Evolutionary conservation across 2,797 vertebrate species (phyloP), one percentile per base, ranked within the genome.

Genomic region (Rhodeus uyekii): DNA sequence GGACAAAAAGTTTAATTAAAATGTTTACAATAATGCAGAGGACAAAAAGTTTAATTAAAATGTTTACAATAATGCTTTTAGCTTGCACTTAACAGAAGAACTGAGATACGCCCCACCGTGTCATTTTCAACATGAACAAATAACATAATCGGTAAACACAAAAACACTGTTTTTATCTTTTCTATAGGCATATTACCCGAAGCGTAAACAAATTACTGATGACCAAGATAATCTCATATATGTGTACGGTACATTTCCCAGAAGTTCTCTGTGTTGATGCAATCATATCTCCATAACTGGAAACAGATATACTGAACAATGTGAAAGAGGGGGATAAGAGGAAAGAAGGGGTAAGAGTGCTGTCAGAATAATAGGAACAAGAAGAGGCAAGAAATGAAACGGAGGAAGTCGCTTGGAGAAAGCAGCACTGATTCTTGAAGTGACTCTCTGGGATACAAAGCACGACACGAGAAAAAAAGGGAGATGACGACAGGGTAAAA

Each of bases 221-320:
- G 34, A 27, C 71, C 18, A 46, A 60, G 39, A 76, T 39, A 76
- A 14, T 61, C 53, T 48, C 29, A 48, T 29, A 32, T 42, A 22
- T 34, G 12, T 19, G 16, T 24, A 12, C 3, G 16, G 76, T 65
- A 81, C n/a, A n/a, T n/a, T n/a, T n/a, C 61, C 74, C 78, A 81
- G 58, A 79, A 50, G 75, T 71, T 55, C 27, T 36, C 38, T n/a
- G 69, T 38, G 63, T 79, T 79, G 78, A 83, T 81, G 78, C 55
- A 85, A 64, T 85, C 83, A 68, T 82, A 71, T 65, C 44, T 80
- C 3, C 36, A 68, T 29, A 55, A 39, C 50, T 55, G 72, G 50
- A 69, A 77, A 67, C 67, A 24, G 50, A 77, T 68, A 68, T 64
- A 76, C 50, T 5, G 39, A 42, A 53, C 48, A 77, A 34, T 38